Base-by-base conservation (phyloP, 2,888 invertebrate genomes). In the Sarcophaga subvicina region DNA sequence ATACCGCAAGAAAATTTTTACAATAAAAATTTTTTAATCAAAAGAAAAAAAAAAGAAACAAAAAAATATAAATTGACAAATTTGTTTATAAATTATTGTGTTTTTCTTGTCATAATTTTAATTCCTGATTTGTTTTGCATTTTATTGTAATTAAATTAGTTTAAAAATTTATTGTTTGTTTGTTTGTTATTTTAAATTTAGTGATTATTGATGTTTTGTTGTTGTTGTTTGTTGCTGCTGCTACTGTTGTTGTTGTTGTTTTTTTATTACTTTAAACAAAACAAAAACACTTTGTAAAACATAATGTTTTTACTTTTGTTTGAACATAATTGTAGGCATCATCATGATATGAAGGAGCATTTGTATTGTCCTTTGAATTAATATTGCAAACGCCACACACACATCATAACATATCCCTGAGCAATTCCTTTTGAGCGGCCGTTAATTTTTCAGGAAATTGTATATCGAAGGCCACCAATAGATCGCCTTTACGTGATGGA, bases 391-490 rank as follows among this genome's bases (percentile, higher is more conserved):
- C 54, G 54, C 70, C 62, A 14, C 27, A 14, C 60, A 82, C 90
- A 88, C 88, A 91, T 91, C 97, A 97, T 94, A 98, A 94, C 91
- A 97, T 97, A 92, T 98, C 98, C 93, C 96, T 96, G 83, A 99
- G 94, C 93, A 98, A 97, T 94, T 98, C 98, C 94, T 97, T 98
- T 83, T 96, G 96, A 91, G 96, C 96, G 91, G 96, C 95, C 89
- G 96, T 95, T 90, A 98, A 94, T 89, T 95, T 95, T 80, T 98
- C 97, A 0, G 99, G 99, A 94, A 99, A 99, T 93, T 96, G 97
- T 92, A 99, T 98, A 94, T 99, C 98, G 93, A 99, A 99, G 87
- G 97, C 97, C 62, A 99, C 97, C 85, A 99, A 95, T 20, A 99
- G 95, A 94, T 99, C 99, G 86, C 99, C 99, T 93, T 97, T 96